Evolutionary conservation across 2,888 invertebrate species (phyloP), one percentile per base, ranked within the genome.

Genomic region (Abscondita cerata): DNA sequence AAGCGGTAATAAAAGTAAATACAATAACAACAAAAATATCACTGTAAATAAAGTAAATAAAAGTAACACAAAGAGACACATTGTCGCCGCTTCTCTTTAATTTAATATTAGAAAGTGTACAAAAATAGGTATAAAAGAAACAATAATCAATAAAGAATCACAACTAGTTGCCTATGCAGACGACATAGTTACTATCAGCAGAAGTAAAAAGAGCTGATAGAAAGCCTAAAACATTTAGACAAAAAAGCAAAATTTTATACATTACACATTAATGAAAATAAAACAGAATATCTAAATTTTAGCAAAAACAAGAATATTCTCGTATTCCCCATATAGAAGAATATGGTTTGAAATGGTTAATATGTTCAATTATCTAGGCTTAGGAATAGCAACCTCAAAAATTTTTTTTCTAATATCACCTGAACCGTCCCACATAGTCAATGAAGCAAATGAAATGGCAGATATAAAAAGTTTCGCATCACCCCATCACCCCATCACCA

Each of bases 281-380:
- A 40, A 40, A 40, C 40, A 15, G 15, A 40, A 13, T 40, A 40
- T 8, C n/a, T 40, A 8, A 40, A 11, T 15, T 15, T 40, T 40
- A 40, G 15, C 40, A 40, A 40, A 8, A 13, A 12, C 40, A 40
- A 40, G 16, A 40, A 12, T 15, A 15, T 12, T 31, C n/a, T n/a
- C n/a, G 15, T 15, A 13, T 13, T 40, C 40, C 15, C 13, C 40
- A 8, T 15, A 15, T 40, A 40, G 40, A 2, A 15, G 16, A 40
- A 12, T 40, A 40, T 40, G 15, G 4, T 15, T 40, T 40, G 12
- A 15, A 40, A 40, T 12, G 15, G 15, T 40, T 40, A 40, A 40
- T 40, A 40, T 40, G 16, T 40, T 13, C 40, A 13, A 40, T 15
- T 40, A 40, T 15, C 40, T 40, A 40, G 40, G 40, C 40, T 40